phyloP scores from a whole-genome alignment of 2,797 vertebrate species.

The Alectoris magna region DNA sequence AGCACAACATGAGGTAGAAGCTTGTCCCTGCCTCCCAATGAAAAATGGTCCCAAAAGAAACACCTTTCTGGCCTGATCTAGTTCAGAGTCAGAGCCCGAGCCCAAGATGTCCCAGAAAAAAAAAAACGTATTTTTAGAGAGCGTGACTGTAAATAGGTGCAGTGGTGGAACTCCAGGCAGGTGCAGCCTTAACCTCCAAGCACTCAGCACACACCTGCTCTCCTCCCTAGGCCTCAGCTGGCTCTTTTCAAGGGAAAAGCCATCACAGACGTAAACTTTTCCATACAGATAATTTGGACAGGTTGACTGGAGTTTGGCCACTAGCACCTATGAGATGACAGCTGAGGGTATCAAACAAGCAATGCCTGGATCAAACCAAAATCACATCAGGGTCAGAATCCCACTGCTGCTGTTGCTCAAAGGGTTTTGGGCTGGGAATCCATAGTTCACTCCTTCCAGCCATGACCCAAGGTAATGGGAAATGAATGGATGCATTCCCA shows the following conservation, averaged over 20 bases:
- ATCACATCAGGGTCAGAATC: background rate
- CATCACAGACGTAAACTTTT: background rate
- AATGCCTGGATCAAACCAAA: background rate
- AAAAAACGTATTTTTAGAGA: background rate
- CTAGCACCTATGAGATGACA: background rate
- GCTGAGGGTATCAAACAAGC: background rate
- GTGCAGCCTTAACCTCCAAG: background rate
- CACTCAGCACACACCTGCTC: background rate
- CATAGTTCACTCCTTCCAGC: background rate
- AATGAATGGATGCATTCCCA: background rate
- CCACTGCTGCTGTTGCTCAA: background rate
- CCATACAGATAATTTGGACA: background rate
- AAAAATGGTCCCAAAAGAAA: constrained; percentile 55
- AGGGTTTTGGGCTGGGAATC: background rate
- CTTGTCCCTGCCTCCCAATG: constrained; percentile 32
- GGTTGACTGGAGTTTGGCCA: background rate
- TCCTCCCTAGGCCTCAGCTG: background rate
- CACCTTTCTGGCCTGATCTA: constrained; percentile 24
- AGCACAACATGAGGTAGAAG: constrained; percentile 23
- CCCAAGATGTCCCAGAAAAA: background rate
- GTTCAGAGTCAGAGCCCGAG: background rate
- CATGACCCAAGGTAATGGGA: too few relatives aligned
- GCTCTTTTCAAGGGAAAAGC: background rate
- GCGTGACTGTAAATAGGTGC: background rate
- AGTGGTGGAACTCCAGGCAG: background rate